A percentile compares a stretch with the other conserved stretches of the same genome.
Evolutionary conservation across 2,888 invertebrate species (phyloP).

Genomic region (Nephrotoma guestfalica): DNA sequence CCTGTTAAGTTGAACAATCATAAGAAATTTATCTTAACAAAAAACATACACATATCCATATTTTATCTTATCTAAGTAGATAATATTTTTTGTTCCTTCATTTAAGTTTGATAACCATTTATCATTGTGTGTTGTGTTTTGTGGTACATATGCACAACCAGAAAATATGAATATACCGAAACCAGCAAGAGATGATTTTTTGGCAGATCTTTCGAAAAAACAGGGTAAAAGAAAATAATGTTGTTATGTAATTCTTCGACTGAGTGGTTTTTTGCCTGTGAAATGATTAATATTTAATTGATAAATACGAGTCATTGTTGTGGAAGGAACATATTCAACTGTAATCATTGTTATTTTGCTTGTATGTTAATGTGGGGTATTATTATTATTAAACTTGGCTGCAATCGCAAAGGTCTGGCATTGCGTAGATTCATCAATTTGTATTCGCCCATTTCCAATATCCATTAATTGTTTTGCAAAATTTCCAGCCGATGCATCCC

Average conservation of each 20-base stretch:
- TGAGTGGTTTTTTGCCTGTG: neutral
- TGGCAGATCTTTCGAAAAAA: neutral
- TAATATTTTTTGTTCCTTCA: neutral
- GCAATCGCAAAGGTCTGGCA: too few relatives aligned
- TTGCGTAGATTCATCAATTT: too few relatives aligned
- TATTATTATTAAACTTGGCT: too few relatives aligned
- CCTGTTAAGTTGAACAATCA: neutral
- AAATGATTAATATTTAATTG: neutral
- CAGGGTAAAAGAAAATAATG: neutral
- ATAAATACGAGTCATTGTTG: neutral
- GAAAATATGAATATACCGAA: neutral
- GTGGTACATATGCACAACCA: neutral
- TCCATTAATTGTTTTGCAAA: too few relatives aligned
- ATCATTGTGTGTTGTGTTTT: neutral
- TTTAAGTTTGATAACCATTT: neutral
- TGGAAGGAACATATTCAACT: neutral
- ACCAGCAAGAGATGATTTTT: neutral
- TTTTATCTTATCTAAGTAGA: neutral
- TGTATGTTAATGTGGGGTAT: neutral
- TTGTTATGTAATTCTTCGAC: neutral
- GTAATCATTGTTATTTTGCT: neutral
- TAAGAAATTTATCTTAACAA: neutral
- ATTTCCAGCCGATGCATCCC: too few relatives aligned
- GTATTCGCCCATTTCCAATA: too few relatives aligned
- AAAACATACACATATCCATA: neutral